phyloP scores from a whole-genome alignment of 2,797 vertebrate genomes.

The Parambassis ranga region DNA sequence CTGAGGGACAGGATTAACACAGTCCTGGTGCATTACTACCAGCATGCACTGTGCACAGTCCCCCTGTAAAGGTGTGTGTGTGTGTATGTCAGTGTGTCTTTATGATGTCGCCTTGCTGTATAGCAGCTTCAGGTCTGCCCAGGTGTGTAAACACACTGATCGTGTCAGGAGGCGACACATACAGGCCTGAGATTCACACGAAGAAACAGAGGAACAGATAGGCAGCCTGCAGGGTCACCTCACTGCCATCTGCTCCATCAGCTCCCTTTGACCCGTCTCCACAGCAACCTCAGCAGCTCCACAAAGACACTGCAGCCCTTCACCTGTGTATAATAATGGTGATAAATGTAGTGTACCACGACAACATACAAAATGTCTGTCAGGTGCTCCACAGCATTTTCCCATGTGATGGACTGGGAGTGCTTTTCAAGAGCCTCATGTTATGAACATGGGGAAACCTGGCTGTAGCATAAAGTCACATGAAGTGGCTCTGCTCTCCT shows the following conservation, averaged over 20 bases:
- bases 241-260: constrained; percentile 68
- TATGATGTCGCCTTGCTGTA: not conserved
- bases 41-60: constrained; percentile 46
- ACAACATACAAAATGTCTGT: not conserved
- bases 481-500: too few species aligned
- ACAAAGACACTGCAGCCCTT: constrained; percentile 13
- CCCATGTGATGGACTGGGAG: too few species aligned
- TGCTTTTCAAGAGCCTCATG: too few species aligned
- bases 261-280: constrained; percentile 60
- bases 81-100: not conserved
- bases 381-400: too few species aligned
- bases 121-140: constrained; percentile 38
- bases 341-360: not conserved
- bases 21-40: constrained; percentile 62
- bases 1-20: constrained; percentile 69
- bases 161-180: constrained; percentile 24
- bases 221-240: constrained; percentile 58
- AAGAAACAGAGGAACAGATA: constrained; percentile 53
- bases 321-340: not conserved
- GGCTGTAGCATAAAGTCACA: too few species aligned
- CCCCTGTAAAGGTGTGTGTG: constrained; percentile 42
- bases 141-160: constrained; percentile 54
- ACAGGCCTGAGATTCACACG: constrained; percentile 46
- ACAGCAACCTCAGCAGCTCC: constrained; percentile 39
- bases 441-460: too few species aligned